Conservation (phyloP, 2,888 invertebrate genomes). For the Iphiclides podalirius region DNA sequence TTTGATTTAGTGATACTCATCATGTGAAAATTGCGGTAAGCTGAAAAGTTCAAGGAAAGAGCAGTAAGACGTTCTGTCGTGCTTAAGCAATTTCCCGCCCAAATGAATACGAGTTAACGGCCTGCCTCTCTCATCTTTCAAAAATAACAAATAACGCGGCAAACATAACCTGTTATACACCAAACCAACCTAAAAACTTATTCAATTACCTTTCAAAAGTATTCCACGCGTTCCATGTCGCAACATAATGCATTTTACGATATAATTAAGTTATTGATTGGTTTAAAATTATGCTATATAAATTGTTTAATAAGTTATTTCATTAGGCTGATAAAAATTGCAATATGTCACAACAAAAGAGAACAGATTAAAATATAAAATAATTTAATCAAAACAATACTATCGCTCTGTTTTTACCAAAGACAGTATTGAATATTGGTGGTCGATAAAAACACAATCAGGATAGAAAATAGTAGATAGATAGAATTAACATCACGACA, state of each 20-base stretch:
- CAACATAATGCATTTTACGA: conserved; percentile 26
- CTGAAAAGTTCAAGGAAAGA: conserved; percentile 36
- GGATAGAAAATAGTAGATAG: no score
- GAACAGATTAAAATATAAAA: conserved; percentile 3
- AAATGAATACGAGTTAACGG: conserved; percentile 31
- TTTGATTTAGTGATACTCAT: conserved; percentile 64
- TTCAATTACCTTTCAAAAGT: conserved; percentile 47
- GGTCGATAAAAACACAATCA: no score
- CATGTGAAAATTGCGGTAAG: conserved; percentile 37
- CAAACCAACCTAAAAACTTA: conserved; percentile 39
- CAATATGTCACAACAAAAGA: conserved; percentile 8
- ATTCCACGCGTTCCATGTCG: conserved; percentile 25
- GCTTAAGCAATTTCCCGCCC: conserved; percentile 51
- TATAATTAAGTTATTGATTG: not conserved
- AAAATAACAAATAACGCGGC: conserved; percentile 50
- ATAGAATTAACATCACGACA: no score
- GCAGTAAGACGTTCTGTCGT: not conserved
- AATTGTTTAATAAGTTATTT: conserved; percentile 10
- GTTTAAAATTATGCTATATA: conserved; percentile 7
- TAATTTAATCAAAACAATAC: not conserved
- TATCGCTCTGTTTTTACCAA: no score
- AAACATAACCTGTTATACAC: conserved; percentile 43
- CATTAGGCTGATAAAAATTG: not conserved
- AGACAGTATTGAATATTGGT: no score
- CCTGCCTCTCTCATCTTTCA: conserved; percentile 26